A percentile compares a stretch with the other conserved stretches of the same genome.
Evolutionary conservation across 2,888 invertebrate genomes (phyloP).

Genomic region (Sclerodermus sp.): DNA sequence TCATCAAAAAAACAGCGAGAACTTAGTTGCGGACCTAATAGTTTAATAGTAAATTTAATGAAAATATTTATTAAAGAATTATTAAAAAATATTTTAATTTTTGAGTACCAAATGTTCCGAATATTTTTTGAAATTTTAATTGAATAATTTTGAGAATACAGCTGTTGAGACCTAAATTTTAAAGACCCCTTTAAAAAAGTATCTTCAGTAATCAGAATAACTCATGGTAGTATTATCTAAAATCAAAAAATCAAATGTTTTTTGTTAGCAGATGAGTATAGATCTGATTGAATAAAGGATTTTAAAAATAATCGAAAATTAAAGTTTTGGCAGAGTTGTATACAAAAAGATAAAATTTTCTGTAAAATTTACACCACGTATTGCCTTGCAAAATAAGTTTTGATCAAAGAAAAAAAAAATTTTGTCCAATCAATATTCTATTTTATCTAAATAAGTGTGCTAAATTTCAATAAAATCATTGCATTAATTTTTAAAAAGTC

Average conservation of each 20-base stretch:
- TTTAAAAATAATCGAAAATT: neutral
- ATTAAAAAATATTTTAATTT: no score
- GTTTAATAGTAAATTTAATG: no score
- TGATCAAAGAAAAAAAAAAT: constrained; percentile 1
- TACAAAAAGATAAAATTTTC: neutral
- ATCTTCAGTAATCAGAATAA: neutral
- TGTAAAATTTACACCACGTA: neutral
- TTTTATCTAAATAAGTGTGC: neutral
- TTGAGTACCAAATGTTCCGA: no score
- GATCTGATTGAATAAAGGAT: constrained; percentile 1
- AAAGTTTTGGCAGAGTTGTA: constrained; percentile 1
- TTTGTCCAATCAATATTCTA: neutral
- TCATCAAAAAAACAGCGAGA: no score
- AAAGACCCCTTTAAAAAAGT: no score
- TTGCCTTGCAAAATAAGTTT: constrained; percentile 2
- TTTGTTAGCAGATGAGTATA: constrained; percentile 2
- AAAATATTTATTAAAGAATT: no score
- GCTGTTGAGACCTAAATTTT: no score
- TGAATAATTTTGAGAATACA: no score
- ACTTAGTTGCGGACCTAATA: no score
- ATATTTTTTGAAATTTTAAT: no score
- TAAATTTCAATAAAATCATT: constrained; percentile 4
- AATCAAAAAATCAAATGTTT: constrained; percentile 2
- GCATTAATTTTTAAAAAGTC: constrained; percentile 1
- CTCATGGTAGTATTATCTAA: constrained; percentile 5